Base-by-base conservation (phyloP, 1,140 invertebrate genomes). In the Linepithema humile region DNA sequence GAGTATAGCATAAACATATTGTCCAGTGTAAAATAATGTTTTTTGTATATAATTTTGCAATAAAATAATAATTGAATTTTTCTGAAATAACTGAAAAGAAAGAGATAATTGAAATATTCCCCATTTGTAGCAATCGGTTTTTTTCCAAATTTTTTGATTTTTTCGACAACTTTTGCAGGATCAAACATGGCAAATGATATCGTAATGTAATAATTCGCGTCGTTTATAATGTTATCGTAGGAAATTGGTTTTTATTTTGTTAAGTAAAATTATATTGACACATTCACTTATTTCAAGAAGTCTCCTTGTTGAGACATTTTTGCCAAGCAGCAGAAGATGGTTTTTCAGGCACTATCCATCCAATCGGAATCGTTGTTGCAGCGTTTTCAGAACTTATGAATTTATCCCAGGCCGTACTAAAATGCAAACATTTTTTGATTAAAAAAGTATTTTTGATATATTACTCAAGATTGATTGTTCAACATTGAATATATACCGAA, bases 371-470 rank as follows among this genome's bases (percentile, higher is more conserved):
- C 35, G 93, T 70, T 2, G 93, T 93, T n/a, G 94, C 95, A 78
- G 94, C 88, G 10, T 50, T 74, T 45, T 91, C 89, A 26, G 45
- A 65, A 83, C 88, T 91, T 50, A 95, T 87, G 85, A 92, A 95
- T 85, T 93, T 93, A 88, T 96, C 96, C 96, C 96, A 96, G 26
- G 94, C 90, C 62, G 88, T 88, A 90, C 96, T 96, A 85, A 67
- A 95, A 94, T 65, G 45, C 62, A 87, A 88, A 85, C 74, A 73
- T 65, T 38, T 17, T 0, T 9, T 45, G 38, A 60, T 38, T 59
- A 55, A 64, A 12, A 15, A 48, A 40, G n/a, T n/a, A 65, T 20
- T 38, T 26, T 45, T 69, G 0, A 23, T 38, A 23, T 40, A 53
- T 50, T 23, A 43, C 62, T 20, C n/a, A n/a, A 83, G 0, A 73